Evolutionary conservation across 2,113 vertebrate genomes (phyloP).

Genomic region (Chitala chitala): DNA sequence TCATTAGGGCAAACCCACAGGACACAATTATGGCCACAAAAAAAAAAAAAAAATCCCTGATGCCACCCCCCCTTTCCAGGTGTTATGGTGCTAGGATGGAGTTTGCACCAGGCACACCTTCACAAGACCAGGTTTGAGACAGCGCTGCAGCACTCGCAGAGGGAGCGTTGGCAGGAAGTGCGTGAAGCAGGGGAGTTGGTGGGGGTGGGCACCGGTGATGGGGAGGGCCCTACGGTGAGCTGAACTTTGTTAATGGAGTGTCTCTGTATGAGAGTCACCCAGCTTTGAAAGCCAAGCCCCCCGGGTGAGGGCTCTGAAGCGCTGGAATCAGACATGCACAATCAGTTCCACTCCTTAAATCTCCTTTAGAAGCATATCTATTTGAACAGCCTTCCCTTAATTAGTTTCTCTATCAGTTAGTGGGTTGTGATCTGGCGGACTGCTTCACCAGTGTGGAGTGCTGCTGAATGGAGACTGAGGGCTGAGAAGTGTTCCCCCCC

Average conservation of each 20-base stretch:
- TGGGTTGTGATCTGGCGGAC: conserved; percentile 68
- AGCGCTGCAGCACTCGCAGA: neutral
- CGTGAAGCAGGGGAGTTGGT: conserved; percentile 21
- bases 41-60: neutral
- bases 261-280: conserved; percentile 63
- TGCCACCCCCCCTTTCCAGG: neutral
- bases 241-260: conserved; percentile 73
- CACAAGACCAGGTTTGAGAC: no score
- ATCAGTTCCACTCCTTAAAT: conserved; percentile 76
- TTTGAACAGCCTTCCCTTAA: conserved; percentile 70
- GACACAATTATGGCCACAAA: no score
- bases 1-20: neutral
- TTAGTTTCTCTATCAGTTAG: conserved; percentile 75
- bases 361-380: conserved; percentile 73
- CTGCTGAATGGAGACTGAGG: conserved; percentile 55
- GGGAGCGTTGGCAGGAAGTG: conserved; percentile 21
- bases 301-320: conserved; percentile 69
- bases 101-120: neutral
- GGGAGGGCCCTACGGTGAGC: conserved; percentile 45
- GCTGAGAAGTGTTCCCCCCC: conserved; percentile 31
- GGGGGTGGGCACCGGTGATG: neutral
- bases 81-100: no score
- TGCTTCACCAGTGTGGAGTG: conserved; percentile 59
- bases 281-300: conserved; percentile 73
- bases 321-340: conserved; percentile 72